Evolutionary conservation across 2,113 vertebrate genomes (phyloP).

Genomic region (Platichthys flesus): DNA sequence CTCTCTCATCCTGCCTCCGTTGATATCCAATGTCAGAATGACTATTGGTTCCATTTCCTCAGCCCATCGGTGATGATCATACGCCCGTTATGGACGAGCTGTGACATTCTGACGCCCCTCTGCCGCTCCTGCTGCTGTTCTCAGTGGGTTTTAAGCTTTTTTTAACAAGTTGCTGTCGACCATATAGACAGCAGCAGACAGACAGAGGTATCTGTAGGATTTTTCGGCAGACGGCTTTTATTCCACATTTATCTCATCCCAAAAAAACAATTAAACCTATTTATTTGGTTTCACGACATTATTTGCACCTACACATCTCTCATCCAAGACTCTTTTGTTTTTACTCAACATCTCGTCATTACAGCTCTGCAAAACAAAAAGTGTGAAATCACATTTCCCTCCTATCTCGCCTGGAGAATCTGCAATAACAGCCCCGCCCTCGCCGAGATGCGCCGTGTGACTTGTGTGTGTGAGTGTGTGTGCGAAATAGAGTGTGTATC

Average conservation of each 20-base stretch:
- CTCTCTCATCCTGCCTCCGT: constrained; percentile 46
- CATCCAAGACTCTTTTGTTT: constrained; percentile 43
- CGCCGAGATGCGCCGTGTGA: constrained; percentile 22
- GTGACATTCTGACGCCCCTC: constrained; percentile 34
- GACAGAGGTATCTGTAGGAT: neutral
- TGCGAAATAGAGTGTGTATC: constrained; percentile 60
- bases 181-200: neutral
- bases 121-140: constrained; percentile 31
- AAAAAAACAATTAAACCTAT: constrained; percentile 19
- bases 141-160: constrained; percentile 18
- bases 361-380: constrained; percentile 54
- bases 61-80: constrained; percentile 37
- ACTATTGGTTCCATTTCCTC: constrained; percentile 51
- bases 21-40: constrained; percentile 60
- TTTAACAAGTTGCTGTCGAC: neutral
- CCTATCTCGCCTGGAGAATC: constrained; percentile 62
- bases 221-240: too few species aligned
- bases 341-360: constrained; percentile 44
- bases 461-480: constrained; percentile 24
- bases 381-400: constrained; percentile 68
- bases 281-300: constrained; percentile 43
- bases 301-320: constrained; percentile 56
- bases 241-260: neutral
- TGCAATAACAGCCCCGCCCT: constrained; percentile 62
- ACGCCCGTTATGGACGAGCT: constrained; percentile 35